Conservation (phyloP, 2,888 invertebrate genomes). For the Archips crataeganus region DNA sequence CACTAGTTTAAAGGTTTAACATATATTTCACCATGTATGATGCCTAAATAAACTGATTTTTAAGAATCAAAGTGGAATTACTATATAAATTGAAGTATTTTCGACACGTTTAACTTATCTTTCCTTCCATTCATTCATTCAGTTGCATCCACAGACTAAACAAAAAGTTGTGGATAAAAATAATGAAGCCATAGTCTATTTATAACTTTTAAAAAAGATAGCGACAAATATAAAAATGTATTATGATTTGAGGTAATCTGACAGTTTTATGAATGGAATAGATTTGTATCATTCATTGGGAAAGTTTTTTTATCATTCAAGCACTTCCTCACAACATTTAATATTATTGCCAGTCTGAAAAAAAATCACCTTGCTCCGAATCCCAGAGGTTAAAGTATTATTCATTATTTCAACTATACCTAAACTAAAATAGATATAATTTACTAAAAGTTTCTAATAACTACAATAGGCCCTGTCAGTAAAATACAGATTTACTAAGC, state of each 20-base stretch:
- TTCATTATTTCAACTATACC: background rate
- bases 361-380: background rate
- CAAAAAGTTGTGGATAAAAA: background rate
- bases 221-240: background rate
- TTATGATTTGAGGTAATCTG: background rate
- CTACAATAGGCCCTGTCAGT: too few species aligned
- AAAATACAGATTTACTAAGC: too few species aligned
- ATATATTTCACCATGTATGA: constrained; percentile 4
- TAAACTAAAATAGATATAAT: background rate
- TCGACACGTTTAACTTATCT: constrained; percentile 21
- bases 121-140: constrained; percentile 10
- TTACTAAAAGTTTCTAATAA: too few species aligned
- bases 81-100: background rate
- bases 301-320: background rate
- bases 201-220: background rate
- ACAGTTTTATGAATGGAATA: too few species aligned
- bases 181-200: background rate
- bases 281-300: background rate
- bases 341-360: background rate
- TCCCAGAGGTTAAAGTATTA: background rate
- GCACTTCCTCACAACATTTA: background rate
- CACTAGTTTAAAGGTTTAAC: background rate
- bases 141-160: constrained; percentile 12
- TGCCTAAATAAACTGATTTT: constrained; percentile 7
- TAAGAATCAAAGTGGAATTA: background rate